These are phyloP conservation scores for Doris montereyensis DNA, from an alignment of 2,888 invertebrate genomes.

Conservation along the genomic window DNA sequence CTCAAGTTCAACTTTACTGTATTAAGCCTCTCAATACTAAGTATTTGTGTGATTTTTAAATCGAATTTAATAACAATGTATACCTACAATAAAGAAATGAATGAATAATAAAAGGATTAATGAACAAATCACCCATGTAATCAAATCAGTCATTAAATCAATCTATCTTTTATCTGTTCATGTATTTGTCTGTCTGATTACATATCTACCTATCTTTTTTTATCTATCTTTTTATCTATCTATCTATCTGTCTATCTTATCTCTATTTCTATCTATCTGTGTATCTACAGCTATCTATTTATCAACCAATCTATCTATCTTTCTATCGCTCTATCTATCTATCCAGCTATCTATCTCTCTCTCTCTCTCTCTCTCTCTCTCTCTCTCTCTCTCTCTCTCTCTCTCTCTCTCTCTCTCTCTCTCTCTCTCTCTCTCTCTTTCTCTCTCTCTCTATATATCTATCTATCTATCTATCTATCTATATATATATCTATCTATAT, in stretches of 20 bases:
- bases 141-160: background rate
- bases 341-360: background rate
- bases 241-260: background rate
- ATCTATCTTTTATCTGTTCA: no score
- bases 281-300: background rate
- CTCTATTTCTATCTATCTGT: background rate
- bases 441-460: slow-evolving; percentile 5
- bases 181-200: background rate
- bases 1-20: background rate
- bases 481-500: background rate
- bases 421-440: background rate
- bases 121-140: no score
- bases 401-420: background rate
- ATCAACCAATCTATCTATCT: no score
- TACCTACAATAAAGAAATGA: no score
- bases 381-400: background rate
- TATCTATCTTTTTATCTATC: background rate
- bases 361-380: background rate
- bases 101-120: no score
- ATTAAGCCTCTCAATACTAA: no score
- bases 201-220: background rate
- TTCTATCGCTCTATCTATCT: no score
- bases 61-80: no score
- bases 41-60: no score
- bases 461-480: background rate